Conservation (phyloP, 2,113 vertebrate species). For the Sebastes schlegelii region DNA sequence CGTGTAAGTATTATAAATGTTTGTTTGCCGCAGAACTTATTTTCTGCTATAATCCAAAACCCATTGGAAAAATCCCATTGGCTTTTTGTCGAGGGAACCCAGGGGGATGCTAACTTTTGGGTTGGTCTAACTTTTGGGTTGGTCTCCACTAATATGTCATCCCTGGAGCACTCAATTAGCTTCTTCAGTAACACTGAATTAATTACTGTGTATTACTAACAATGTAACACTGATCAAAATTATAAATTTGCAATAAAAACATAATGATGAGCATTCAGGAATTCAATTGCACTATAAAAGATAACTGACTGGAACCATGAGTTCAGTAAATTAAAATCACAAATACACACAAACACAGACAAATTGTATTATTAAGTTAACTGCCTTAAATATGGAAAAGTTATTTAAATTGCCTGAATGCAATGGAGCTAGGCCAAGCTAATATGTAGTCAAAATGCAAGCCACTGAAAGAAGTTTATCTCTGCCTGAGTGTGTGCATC, state of each 20-base stretch:
- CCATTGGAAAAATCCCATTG: too few species aligned
- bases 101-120: too few species aligned
- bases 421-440: neutral
- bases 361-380: neutral
- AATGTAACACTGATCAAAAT: neutral
- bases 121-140: too few species aligned
- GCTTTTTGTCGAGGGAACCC: too few species aligned
- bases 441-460: slow-evolving; percentile 1
- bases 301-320: neutral
- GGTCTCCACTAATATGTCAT: too few species aligned
- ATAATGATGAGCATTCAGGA: neutral
- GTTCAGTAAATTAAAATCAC: neutral
- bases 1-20: too few species aligned
- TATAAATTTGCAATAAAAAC: neutral
- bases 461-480: slow-evolving; percentile 7
- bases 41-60: too few species aligned
- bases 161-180: neutral
- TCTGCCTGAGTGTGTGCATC: neutral
- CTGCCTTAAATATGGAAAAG: neutral
- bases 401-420: neutral
- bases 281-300: neutral
- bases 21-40: too few species aligned
- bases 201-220: too few species aligned
- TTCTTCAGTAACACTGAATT: neutral
- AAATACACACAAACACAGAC: neutral